Base-by-base conservation (phyloP, 2,888 invertebrate genomes). In the Saturnia pavonia region DNA sequence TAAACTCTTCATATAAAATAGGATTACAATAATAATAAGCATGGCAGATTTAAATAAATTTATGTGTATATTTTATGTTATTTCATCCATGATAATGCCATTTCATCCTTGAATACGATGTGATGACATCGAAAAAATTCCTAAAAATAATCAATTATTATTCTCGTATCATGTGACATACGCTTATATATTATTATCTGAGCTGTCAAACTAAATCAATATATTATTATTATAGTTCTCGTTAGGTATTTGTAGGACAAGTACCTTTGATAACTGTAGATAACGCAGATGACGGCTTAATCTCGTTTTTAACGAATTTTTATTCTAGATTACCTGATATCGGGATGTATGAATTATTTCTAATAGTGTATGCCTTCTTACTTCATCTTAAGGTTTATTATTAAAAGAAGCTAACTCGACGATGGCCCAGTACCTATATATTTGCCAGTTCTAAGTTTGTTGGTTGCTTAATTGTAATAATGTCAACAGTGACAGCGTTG, bases 381-480 rank as follows among this genome's bases (percentile, higher is more conserved):
- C 69, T 27, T 71, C 4, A 69, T 19, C 25, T 73, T 87, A 91
- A 84, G 79, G 84, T 72, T 74, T 73, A 87, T 76, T 83, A 84
- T 91, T 67, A 75, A 69, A 73, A 77, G 76, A 70, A 70, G 73
- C 74, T 74, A 77, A 73, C 72, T 74, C 76, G 72, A 74, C 74
- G 76, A 77, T 78, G 74, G 76, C 80, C 83, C 79, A 81, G 82
- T 83, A 77, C 84, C 40, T 40, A 65, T n/a, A 82, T 85, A 80
- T 87, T 88, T 88, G 85, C 82, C 80, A 85, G 89, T 85, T 85
- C 88, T 80, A 83, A 83, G 82, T 88, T 83, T 83, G 87, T 88
- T 88, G 87, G 91, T 92, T 92, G 88, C 89, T 92, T 94, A 94
- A 93, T 94, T 93, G 93, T 93, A 89, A 90, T 89, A 89, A 85